A percentile compares a stretch with the other conserved stretches of the same genome.
phyloP scores from a whole-genome alignment of 2,888 invertebrate genomes.

The Agrotis segetum region DNA sequence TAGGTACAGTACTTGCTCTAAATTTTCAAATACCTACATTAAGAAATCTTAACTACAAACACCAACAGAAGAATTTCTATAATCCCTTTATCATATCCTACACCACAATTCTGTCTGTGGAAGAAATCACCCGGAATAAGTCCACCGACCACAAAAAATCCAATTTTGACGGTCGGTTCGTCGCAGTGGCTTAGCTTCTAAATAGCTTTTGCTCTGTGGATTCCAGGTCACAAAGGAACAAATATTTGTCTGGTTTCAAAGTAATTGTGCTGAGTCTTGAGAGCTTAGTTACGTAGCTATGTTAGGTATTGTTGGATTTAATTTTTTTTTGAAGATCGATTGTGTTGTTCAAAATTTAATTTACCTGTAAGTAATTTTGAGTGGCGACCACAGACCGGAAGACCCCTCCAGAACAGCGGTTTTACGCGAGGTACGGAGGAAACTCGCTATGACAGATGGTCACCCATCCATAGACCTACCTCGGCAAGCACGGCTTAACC shows the following conservation, averaged over 20 bases:
- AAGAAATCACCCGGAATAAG: conserved; percentile 13
- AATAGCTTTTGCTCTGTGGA: conserved; percentile 4
- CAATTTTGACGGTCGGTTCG: conserved; percentile 17
- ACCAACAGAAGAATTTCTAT: background rate
- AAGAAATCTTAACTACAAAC: background rate
- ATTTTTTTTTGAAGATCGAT: background rate
- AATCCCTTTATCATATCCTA: background rate
- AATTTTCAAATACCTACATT: background rate
- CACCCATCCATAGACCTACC: too few species aligned
- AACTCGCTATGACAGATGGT: too few species aligned
- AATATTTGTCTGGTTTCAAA: conserved; percentile 27
- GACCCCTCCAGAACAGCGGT: too few species aligned
- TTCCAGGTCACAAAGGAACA: background rate
- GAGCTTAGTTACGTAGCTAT: conserved; percentile 8
- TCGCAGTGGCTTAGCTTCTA: background rate
- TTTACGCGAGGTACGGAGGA: too few species aligned
- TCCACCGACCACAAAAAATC: conserved; percentile 17
- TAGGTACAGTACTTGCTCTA: too few species aligned
- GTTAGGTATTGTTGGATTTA: background rate
- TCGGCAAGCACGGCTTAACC: too few species aligned
- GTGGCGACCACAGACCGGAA: too few species aligned
- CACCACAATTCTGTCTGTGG: background rate
- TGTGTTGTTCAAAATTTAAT: background rate
- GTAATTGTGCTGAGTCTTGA: conserved; percentile 19
- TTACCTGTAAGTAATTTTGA: background rate